These are phyloP conservation scores for Dolichomitus sp. DNA, from an alignment of 2,888 invertebrate genomes.

Conservation along the genomic window DNA sequence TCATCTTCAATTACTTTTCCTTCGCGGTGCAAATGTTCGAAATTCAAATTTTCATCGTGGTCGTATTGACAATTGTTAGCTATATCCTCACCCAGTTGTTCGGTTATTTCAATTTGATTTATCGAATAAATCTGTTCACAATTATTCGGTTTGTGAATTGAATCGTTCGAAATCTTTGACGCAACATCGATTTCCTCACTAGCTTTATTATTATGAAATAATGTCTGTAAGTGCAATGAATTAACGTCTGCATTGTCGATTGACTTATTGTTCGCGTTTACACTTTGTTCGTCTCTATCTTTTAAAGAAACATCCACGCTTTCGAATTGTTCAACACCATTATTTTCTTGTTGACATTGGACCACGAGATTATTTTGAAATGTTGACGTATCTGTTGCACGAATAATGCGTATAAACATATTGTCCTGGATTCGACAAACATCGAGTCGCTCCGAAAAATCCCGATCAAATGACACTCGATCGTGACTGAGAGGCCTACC, in stretches of 20 bases:
- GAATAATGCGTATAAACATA: neutral
- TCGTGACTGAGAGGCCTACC: constrained; percentile 7
- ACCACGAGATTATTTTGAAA: neutral
- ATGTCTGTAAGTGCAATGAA: neutral
- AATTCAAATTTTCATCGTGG: neutral
- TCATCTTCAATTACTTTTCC: neutral
- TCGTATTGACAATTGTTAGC: neutral
- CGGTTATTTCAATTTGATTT: neutral
- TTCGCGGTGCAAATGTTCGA: neutral
- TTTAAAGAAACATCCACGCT: too few relatives aligned
- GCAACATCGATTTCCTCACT: neutral
- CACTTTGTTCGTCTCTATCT: too few relatives aligned
- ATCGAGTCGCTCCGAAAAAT: constrained; percentile 62
- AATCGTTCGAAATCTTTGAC: neutral
- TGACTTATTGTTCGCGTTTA: too few relatives aligned
- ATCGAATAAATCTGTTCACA: neutral
- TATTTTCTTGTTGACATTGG: neutral
- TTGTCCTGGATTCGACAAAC: neutral
- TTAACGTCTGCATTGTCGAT: too few relatives aligned
- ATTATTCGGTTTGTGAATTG: neutral
- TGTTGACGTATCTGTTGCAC: neutral
- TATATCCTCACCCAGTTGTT: neutral
- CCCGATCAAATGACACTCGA: constrained; percentile 34
- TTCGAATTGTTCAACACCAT: too few relatives aligned
- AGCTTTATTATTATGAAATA: neutral